Percentiles rank a stretch among this genome's conserved stretches.
Conservation (phyloP, 2,113 vertebrate species). For the Ahaetulla prasina region DNA sequence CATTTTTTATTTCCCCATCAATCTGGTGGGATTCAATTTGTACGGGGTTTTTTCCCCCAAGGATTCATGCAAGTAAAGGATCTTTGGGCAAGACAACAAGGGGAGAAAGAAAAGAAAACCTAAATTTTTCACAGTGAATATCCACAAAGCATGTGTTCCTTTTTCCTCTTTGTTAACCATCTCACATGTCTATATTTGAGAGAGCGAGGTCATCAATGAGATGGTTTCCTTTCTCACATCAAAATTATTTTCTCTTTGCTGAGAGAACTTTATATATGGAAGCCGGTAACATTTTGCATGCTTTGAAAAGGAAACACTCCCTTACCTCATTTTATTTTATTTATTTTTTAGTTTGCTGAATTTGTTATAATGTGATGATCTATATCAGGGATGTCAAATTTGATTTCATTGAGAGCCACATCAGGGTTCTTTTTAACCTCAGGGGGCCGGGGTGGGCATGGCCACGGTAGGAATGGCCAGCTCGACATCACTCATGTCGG, state of each 20-base stretch:
- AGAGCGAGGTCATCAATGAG: not conserved
- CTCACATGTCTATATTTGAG: not conserved
- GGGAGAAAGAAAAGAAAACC: not conserved
- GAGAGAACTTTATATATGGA: not conserved
- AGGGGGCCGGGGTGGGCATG: too few relatives aligned
- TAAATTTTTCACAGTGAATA: not conserved
- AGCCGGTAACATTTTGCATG: not conserved
- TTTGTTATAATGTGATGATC: not conserved
- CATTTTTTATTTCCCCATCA: not conserved
- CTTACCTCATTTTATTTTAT: not conserved
- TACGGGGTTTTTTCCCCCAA: not conserved
- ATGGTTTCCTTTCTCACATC: not conserved
- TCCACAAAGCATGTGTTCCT: not conserved
- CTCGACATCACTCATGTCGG: too few relatives aligned
- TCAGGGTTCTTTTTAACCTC: too few relatives aligned
- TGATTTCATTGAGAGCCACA: too few relatives aligned
- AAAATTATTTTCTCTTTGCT: not conserved
- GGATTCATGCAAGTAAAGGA: not conserved
- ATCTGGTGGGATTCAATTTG: not conserved
- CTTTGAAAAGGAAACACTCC: not conserved
- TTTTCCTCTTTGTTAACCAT: not conserved
- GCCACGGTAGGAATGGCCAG: too few relatives aligned
- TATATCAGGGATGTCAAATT: not conserved
- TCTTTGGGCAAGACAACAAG: not conserved
- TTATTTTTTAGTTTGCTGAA: not conserved